These are phyloP conservation scores for Palaemon carinicauda DNA, from an alignment of 1,140 invertebrate genomes.

Conservation along the genomic window DNA sequence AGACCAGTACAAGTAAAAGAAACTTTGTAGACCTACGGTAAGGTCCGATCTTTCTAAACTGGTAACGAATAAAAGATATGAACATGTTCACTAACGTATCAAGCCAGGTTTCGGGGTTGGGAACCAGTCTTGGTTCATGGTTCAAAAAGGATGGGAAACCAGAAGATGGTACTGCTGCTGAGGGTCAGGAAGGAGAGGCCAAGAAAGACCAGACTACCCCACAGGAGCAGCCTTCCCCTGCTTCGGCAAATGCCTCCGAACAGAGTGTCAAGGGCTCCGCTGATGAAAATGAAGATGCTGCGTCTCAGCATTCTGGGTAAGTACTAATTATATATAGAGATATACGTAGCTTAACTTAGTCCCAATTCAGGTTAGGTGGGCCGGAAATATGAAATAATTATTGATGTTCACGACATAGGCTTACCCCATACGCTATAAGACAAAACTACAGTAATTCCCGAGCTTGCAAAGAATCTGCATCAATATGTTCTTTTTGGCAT, in stretches of 20 bases:
- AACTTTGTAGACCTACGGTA: too few species aligned
- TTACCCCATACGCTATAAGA: too few species aligned
- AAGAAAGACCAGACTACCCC: conserved; percentile 8
- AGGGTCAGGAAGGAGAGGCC: neutral
- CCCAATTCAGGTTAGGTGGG: too few species aligned
- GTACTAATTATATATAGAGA: too few species aligned
- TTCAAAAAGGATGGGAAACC: conserved; percentile 36
- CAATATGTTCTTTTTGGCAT: too few species aligned
- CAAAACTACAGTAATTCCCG: too few species aligned
- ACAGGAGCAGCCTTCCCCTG: conserved; percentile 21
- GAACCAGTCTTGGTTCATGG: conserved; percentile 38
- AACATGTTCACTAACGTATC: conserved; percentile 47
- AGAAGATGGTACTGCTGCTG: neutral
- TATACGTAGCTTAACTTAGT: too few species aligned
- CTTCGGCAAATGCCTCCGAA: conserved; percentile 36
- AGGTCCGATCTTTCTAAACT: too few species aligned
- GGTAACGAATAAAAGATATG: neutral
- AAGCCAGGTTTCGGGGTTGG: conserved; percentile 27
- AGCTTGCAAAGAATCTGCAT: too few species aligned
- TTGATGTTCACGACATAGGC: too few species aligned
- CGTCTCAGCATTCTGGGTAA: conserved; percentile 39
- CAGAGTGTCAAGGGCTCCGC: conserved; percentile 35
- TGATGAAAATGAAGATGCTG: conserved; percentile 27
- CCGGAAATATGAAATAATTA: too few species aligned
- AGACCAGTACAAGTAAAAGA: too few species aligned